A percentile compares a stretch with the other conserved stretches of the same genome.
phyloP scores from a whole-genome alignment of 2,113 vertebrate genomes.

The Arvicanthis niloticus region DNA sequence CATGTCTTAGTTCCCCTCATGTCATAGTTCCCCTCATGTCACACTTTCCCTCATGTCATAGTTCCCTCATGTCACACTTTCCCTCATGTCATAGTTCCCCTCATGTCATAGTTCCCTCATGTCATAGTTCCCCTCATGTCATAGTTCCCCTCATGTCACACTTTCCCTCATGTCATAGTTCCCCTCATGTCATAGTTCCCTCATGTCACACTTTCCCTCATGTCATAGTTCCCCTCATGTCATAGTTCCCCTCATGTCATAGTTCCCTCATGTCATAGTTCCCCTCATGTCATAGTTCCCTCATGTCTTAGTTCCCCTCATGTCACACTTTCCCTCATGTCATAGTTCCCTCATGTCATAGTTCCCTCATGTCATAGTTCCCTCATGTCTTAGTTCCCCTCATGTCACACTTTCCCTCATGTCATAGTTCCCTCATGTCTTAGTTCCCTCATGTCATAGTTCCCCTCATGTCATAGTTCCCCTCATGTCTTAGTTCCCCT shows the following conservation, averaged over 20 bases:
- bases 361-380: too few relatives aligned
- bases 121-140: background rate
- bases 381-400: background rate
- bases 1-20: background rate
- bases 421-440: background rate
- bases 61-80: too few relatives aligned
- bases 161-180: too few relatives aligned
- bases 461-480: too few relatives aligned
- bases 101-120: too few relatives aligned
- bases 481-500: background rate
- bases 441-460: background rate
- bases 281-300: background rate
- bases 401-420: too few relatives aligned
- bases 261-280: too few relatives aligned
- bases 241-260: too few relatives aligned
- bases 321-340: too few relatives aligned
- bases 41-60: too few relatives aligned
- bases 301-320: background rate
- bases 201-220: too few relatives aligned
- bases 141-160: too few relatives aligned
- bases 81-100: background rate
- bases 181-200: background rate
- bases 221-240: background rate
- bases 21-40: background rate
- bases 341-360: background rate